phyloP scores from a whole-genome alignment of 92 coral and sea anemone genomes.

The Palythoa heliodiscus region DNA sequence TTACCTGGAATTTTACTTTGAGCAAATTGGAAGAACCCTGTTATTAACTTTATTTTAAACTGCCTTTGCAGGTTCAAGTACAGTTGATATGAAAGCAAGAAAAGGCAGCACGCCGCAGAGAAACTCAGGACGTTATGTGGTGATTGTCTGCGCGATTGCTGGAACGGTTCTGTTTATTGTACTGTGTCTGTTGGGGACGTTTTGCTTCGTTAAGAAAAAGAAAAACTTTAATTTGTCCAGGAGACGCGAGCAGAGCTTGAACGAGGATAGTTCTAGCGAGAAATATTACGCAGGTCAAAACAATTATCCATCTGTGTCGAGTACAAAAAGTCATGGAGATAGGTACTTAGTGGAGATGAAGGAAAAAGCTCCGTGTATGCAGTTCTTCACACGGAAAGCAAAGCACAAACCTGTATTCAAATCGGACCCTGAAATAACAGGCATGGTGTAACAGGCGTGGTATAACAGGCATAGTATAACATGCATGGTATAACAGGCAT shows the following conservation, averaged over 20 bases:
- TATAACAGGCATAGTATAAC: no score
- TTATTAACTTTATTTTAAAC: neutral
- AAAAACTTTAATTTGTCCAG: constrained; percentile 62
- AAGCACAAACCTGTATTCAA: constrained; percentile 10
- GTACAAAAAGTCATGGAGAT: constrained; percentile 13
- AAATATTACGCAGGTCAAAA: constrained; percentile 20
- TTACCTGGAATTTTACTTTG: no score
- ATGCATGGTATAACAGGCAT: neutral
- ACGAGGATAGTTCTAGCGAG: constrained; percentile 49
- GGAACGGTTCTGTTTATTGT: constrained; percentile 53
- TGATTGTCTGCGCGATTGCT: neutral
- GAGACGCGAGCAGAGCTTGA: constrained; percentile 52
- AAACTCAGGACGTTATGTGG: neutral
- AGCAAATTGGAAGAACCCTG: no score
- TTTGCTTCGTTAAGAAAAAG: constrained; percentile 36
- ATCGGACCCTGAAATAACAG: neutral
- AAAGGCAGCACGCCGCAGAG: neutral
- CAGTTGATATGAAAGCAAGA: constrained; percentile 18
- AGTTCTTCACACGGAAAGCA: neutral
- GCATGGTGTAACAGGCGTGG: no score
- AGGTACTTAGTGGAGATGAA: constrained; percentile 24
- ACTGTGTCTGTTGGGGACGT: constrained; percentile 50
- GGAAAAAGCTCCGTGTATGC: constrained; percentile 11
- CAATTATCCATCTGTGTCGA: constrained; percentile 41
- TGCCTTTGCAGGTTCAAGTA: neutral